phyloP scores from a whole-genome alignment of 1,140 invertebrate species.

The Nasonia longicornis region DNA sequence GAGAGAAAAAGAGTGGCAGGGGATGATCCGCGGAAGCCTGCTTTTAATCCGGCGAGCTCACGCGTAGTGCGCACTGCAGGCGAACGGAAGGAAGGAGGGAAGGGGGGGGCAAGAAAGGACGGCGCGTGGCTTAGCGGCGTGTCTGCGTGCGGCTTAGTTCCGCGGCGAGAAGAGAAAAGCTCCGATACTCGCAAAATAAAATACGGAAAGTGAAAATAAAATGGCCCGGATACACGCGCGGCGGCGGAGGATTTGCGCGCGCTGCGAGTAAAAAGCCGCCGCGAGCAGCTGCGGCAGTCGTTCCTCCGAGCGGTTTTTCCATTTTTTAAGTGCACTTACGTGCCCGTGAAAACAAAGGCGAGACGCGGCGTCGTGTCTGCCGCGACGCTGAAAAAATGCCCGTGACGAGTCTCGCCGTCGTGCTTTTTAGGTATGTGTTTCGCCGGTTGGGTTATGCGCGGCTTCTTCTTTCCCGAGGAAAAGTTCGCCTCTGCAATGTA shows the following conservation, averaged over 20 bases:
- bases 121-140: constrained; percentile 56
- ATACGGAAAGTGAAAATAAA: constrained; percentile 64
- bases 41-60: constrained; percentile 59
- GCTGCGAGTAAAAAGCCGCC: constrained; percentile 16
- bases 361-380: constrained; percentile 43
- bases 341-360: constrained; percentile 46
- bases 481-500: not conserved
- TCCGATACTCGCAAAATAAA: constrained; percentile 58
- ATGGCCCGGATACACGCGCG: constrained; percentile 52
- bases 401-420: not conserved
- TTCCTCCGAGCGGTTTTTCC: constrained; percentile 55
- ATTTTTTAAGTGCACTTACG: constrained; percentile 61
- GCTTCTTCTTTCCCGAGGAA: not conserved
- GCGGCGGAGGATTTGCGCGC: constrained; percentile 52
- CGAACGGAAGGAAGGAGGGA: not conserved
- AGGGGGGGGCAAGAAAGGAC: not conserved
- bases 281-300: constrained; percentile 52
- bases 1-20: constrained; percentile 48
- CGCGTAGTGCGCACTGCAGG: constrained; percentile 22
- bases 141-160: constrained; percentile 56
- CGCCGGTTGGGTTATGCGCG: too few relatives aligned
- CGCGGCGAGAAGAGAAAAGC: constrained; percentile 47
- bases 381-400: not conserved
- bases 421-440: not conserved
- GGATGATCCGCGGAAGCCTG: constrained; percentile 45